Evolutionary conservation across 2,797 vertebrate species (phyloP).

Genomic region (Peromyscus melanophrys): DNA sequence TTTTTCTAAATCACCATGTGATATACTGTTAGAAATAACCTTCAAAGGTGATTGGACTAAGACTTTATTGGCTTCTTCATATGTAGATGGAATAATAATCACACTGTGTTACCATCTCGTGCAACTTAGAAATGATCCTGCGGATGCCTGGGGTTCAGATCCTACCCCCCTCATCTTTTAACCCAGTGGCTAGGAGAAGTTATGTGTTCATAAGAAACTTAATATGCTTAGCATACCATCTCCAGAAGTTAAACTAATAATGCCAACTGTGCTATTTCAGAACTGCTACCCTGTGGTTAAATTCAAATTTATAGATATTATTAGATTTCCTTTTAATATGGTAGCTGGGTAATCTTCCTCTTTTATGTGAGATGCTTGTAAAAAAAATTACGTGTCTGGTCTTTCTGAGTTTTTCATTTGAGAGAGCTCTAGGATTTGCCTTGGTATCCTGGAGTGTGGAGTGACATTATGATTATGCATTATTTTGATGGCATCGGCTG

Average conservation of each 20-base stretch:
- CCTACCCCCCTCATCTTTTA: background rate
- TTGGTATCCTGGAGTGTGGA: constrained; percentile 8
- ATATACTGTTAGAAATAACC: background rate
- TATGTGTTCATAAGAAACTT: background rate
- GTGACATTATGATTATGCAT: constrained; percentile 54
- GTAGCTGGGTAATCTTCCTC: background rate
- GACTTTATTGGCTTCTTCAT: constrained; percentile 3
- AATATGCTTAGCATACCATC: background rate
- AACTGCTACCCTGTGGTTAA: background rate
- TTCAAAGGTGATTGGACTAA: background rate
- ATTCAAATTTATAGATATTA: constrained; percentile 45
- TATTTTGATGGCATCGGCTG: constrained; percentile 57
- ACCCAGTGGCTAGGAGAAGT: background rate
- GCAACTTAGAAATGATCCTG: background rate
- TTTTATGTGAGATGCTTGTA: constrained; percentile 41
- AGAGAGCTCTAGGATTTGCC: background rate
- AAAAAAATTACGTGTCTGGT: constrained; percentile 49
- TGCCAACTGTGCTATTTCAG: constrained; percentile 32
- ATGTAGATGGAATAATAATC: background rate
- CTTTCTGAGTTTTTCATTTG: constrained; percentile 16
- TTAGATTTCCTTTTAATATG: background rate
- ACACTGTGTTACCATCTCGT: background rate
- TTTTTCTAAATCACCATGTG: background rate
- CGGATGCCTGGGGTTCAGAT: background rate
- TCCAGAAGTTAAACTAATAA: constrained; percentile 17